Evolutionary conservation across 2,113 vertebrate species (phyloP).

Genomic region (Psilopogon haemacephalus): DNA sequence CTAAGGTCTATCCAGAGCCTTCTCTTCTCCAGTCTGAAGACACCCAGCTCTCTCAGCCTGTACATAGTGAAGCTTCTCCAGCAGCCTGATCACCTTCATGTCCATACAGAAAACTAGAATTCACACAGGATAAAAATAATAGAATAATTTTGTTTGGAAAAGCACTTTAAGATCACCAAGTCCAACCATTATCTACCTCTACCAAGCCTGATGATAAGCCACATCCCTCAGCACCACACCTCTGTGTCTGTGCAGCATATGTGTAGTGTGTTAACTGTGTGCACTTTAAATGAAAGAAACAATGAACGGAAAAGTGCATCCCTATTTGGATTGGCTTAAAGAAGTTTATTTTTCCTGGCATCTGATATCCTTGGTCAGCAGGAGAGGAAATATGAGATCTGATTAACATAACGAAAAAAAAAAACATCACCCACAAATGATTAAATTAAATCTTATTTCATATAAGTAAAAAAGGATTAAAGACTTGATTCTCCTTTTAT

Average conservation of each 20-base stretch:
- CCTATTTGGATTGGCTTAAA: neutral
- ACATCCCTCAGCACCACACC: too few species aligned
- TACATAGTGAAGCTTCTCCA: too few species aligned
- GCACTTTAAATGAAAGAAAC: neutral
- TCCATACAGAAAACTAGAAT: too few species aligned
- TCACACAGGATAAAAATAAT: too few species aligned
- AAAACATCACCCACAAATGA: neutral
- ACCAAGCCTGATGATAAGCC: too few species aligned
- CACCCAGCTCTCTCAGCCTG: too few species aligned
- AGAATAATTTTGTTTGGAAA: too few species aligned
- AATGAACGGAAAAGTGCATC: neutral
- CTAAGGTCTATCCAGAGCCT: too few species aligned
- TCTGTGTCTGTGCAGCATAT: neutral
- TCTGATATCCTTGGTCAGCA: neutral
- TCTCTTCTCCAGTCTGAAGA: too few species aligned
- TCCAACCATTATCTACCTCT: too few species aligned
- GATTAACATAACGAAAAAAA: neutral
- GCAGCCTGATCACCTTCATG: too few species aligned
- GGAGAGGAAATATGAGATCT: neutral
- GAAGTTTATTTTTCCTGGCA: neutral
- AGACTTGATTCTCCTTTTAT: neutral
- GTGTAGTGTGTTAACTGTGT: neutral
- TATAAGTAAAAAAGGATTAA: neutral
- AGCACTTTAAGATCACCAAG: too few species aligned
- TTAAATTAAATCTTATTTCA: conserved; percentile 23